These are phyloP conservation scores for Mormyrops attenuatus DNA, from an alignment of 2,797 vertebrate species.

Conservation along the genomic window DNA sequence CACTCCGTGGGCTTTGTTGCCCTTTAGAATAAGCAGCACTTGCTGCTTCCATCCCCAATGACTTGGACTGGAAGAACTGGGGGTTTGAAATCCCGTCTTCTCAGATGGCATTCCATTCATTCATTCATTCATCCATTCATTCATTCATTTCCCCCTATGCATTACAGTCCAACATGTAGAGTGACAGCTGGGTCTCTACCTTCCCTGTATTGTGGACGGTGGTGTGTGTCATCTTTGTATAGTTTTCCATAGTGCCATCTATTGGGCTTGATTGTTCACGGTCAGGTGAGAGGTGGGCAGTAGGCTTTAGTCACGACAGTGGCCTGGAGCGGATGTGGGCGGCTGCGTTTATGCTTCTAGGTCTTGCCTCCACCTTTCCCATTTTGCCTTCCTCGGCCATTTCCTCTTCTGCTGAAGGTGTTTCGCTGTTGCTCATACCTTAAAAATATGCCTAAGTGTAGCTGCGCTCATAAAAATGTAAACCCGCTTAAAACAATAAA, in stretches of 20 bases:
- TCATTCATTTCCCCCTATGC: neutral
- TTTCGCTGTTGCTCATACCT: neutral
- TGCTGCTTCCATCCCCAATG: neutral
- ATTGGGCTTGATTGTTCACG: neutral
- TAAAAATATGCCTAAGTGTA: neutral
- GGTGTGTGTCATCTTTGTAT: neutral
- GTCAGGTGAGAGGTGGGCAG: neutral
- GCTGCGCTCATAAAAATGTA: neutral
- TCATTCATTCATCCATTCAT: neutral
- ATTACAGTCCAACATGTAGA: neutral
- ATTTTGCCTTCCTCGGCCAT: neutral
- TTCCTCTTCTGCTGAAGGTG: neutral
- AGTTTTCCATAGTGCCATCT: neutral
- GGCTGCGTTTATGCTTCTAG: neutral
- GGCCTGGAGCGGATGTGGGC: neutral
- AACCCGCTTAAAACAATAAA: neutral
- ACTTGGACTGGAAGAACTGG: neutral
- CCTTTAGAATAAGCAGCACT: neutral
- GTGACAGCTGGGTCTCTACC: neutral
- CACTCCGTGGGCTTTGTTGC: neutral
- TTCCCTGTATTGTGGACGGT: neutral
- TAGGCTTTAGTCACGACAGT: neutral
- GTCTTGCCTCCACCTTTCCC: neutral
- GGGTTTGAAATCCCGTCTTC: neutral
- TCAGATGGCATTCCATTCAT: neutral